Base-by-base conservation (phyloP, 2,113 vertebrate genomes). In the Pachypanchax playfairii region DNA sequence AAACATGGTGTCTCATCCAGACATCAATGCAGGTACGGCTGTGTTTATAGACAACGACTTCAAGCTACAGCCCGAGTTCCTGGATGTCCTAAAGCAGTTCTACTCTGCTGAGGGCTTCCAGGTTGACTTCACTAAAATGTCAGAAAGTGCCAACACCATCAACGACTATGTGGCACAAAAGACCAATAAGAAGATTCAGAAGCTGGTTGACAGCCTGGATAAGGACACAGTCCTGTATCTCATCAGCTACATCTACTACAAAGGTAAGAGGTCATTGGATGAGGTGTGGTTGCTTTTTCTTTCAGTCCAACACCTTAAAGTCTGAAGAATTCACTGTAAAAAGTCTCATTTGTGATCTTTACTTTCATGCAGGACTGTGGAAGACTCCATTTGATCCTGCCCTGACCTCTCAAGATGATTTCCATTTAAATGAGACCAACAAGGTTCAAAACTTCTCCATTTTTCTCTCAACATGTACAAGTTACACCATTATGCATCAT, bases 211-310 rank as follows among this genome's bases (percentile, higher is more conserved):
- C 3, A 11, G 17, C 11, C 25, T 90, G 68, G 70, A 84, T 47
- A 10, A 47, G 8, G 20, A 0, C n/a, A 89, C 83, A 1, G 13
- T 88, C 50, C 90, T 91, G 90, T 85, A 85, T 67, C 89, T 94
- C 26, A 38, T 88, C 55, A 89, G 85, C 42, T 92, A 88, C 72
- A 87, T 91, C 55, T 92, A 92, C 79, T 92, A 85, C 53, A 92
- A 91, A 87, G 89, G 91, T 93, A 84, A 79, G 57, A 43, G 3
- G 5, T 42, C 10, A 1, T 18, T 3, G 39, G 14, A 41, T 29
- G 1, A 46, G 6, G 31, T 38, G 4, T 13, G 7, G 0, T 48
- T 48, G 13, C n/a, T n/a, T 20, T 2, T 6, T 14, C 6, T 18
- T 14, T 55, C 7, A 47, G 48, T 25, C 15, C 6, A 15, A 12